Conservation (phyloP, 2,888 invertebrate species). For the Cylloceria caligata region DNA sequence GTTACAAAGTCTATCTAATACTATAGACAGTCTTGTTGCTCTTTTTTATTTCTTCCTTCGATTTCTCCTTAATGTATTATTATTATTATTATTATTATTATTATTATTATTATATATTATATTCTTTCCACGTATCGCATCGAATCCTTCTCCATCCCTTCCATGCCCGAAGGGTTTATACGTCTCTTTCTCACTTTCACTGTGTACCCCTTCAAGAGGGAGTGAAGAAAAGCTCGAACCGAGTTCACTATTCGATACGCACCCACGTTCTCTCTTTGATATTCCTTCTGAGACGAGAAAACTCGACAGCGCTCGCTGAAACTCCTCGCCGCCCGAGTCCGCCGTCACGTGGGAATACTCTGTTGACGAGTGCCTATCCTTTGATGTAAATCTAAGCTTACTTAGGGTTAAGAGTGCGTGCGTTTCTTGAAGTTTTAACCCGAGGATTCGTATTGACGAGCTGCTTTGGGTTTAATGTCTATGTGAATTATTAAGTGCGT, state of each 20-base stretch:
- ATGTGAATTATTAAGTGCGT: neutral
- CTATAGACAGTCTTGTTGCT: slow-evolving; percentile 26
- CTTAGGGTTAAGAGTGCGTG: slow-evolving; percentile 2
- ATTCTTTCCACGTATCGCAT: slow-evolving; percentile 42
- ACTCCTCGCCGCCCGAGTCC: slow-evolving; percentile 33
- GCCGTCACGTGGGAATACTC: slow-evolving; percentile 38
- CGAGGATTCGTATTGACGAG: neutral
- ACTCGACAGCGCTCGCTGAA: slow-evolving; percentile 53
- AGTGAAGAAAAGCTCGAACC: slow-evolving; percentile 20
- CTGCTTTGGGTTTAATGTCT: neutral
- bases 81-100: slow-evolving; percentile 26
- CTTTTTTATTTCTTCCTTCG: slow-evolving; percentile 25
- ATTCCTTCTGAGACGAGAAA: slow-evolving; percentile 49
- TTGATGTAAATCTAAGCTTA: slow-evolving; percentile 34
- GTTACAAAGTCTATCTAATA: slow-evolving; percentile 26
- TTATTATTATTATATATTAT: slow-evolving; percentile 25
- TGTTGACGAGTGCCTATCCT: slow-evolving; percentile 15
- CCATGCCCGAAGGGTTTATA: neutral
- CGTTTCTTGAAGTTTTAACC: neutral
- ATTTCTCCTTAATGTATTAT: slow-evolving; percentile 2
- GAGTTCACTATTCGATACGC: slow-evolving; percentile 39
- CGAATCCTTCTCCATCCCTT: neutral
- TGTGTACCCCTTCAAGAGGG: neutral
- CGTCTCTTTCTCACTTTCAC: slow-evolving; percentile 23
- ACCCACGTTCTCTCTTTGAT: slow-evolving; percentile 47